Percentiles rank a stretch among this genome's conserved stretches.
phyloP scores from a whole-genome alignment of 2,797 vertebrate genomes.

The Catharus ustulatus region DNA sequence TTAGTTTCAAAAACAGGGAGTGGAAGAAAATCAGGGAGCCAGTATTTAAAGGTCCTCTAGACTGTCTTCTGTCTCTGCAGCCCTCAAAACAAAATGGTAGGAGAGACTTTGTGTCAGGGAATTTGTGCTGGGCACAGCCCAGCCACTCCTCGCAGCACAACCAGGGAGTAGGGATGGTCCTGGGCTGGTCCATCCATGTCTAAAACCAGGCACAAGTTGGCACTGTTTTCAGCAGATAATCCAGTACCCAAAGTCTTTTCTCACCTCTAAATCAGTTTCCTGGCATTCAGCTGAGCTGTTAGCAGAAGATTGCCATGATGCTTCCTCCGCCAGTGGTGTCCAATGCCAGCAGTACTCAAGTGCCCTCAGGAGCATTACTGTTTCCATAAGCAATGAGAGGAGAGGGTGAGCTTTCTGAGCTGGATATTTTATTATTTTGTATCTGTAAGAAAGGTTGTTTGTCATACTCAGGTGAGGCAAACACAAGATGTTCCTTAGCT shows the following conservation, averaged over 20 bases:
- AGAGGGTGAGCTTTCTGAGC: background rate
- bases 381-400: background rate
- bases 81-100: background rate
- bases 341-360: rapidly evolving
- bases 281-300: background rate
- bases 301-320: background rate
- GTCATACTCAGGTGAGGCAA: background rate
- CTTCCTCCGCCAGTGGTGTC: background rate
- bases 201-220: background rate
- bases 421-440: background rate
- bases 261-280: background rate
- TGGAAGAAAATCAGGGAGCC: background rate
- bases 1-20: background rate
- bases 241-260: background rate
- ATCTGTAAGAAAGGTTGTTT: background rate
- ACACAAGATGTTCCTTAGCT: background rate
- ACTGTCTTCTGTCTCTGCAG: background rate
- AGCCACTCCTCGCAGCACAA: rapidly evolving
- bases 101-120: background rate
- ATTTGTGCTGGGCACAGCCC: background rate
- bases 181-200: background rate
- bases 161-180: background rate
- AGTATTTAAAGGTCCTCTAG: background rate
- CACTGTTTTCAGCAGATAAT: background rate
- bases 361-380: background rate